phyloP scores from a whole-genome alignment of 2,888 invertebrate genomes.

The Nomada flava region DNA sequence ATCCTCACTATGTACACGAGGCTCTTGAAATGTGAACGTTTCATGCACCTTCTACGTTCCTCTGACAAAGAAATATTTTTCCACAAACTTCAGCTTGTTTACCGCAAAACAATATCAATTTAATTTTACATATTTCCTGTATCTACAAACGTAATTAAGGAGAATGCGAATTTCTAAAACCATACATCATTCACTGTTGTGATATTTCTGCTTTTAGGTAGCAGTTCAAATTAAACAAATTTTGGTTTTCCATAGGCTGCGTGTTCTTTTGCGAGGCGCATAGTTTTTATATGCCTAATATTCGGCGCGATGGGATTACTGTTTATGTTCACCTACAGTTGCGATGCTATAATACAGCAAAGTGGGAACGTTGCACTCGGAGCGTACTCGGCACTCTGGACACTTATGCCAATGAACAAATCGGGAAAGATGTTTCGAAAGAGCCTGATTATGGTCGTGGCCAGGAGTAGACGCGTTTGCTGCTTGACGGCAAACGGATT shows the following conservation, averaged over 20 bases:
- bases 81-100: no score
- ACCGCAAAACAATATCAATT: no score
- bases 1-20: no score
- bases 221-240: background rate
- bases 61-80: no score
- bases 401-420: background rate
- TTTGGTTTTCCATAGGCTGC: slow-evolving; percentile 20
- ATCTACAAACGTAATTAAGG: background rate
- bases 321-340: slow-evolving; percentile 47
- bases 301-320: background rate
- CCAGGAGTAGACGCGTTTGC: slow-evolving; percentile 52
- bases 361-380: slow-evolving; percentile 17
- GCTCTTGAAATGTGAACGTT: no score
- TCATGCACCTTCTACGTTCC: no score
- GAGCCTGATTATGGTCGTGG: slow-evolving; percentile 54
- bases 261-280: background rate
- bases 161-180: background rate
- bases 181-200: background rate
- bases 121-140: no score
- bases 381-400: slow-evolving; percentile 8
- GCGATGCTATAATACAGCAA: slow-evolving; percentile 2
- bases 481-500: slow-evolving; percentile 54
- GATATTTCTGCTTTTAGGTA: background rate
- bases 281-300: slow-evolving; percentile 18
- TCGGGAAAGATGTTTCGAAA: slow-evolving; percentile 35